Conservation (phyloP, 2,888 invertebrate species). For the Trissonchulus sp. region DNA sequence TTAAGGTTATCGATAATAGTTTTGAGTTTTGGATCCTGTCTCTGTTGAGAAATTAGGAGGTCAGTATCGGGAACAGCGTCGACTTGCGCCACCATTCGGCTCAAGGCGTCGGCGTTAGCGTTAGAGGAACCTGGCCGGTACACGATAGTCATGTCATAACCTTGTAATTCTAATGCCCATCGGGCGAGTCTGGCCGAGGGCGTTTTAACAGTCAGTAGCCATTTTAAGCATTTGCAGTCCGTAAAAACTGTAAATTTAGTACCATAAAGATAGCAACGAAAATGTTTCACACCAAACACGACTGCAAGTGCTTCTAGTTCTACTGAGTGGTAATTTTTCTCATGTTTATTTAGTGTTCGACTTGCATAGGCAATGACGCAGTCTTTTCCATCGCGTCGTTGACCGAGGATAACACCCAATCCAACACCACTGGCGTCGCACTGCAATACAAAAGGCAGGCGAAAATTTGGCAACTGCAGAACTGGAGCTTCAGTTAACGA, state of each 20-base stretch:
- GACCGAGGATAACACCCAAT: conserved; percentile 41
- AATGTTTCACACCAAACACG: conserved; percentile 36
- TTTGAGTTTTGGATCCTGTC: no score
- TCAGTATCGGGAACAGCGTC: no score
- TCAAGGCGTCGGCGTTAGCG: conserved; percentile 53
- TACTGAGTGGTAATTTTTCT: no score
- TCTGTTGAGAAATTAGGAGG: no score
- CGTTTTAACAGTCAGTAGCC: conserved; percentile 43
- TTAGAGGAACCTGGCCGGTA: conserved; percentile 54
- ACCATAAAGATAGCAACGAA: conserved; percentile 27
- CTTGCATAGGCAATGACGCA: conserved; percentile 41
- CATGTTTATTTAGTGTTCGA: conserved; percentile 36
- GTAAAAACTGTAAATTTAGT: conserved; percentile 25
- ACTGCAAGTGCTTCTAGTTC: conserved; percentile 41
- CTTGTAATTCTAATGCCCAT: no score
- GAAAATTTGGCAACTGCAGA: conserved; percentile 35
- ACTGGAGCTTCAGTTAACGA: conserved; percentile 33
- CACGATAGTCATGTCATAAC: no score
- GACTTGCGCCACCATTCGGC: no score
- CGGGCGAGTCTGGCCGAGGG: conserved; percentile 54
- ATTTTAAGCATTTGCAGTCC: conserved; percentile 32
- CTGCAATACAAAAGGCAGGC: conserved; percentile 34
- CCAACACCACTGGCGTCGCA: conserved; percentile 41
- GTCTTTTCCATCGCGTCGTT: conserved; percentile 30
- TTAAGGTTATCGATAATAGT: no score